Conservation (phyloP, 2,797 vertebrate genomes). For the Tangara arthus region DNA sequence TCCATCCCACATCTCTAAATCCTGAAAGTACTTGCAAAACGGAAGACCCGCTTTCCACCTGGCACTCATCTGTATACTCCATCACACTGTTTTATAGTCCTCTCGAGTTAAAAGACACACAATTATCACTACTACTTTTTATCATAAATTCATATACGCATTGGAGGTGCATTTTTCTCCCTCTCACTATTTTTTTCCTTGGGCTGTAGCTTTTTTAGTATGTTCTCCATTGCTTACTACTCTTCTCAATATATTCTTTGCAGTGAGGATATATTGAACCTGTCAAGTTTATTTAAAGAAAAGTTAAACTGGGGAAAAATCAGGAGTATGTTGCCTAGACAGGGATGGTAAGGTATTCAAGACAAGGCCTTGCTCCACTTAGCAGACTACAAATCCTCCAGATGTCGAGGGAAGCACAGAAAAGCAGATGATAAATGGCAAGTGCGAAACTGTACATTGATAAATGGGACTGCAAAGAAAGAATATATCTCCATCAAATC, state of each 20-base stretch:
- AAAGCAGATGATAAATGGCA: conserved; percentile 65
- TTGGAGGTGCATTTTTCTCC: not conserved
- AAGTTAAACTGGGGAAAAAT: conserved; percentile 56
- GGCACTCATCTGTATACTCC: not conserved
- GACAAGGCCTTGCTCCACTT: conserved; percentile 61
- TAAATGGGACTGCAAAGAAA: conserved; percentile 52
- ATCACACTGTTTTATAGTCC: conserved; percentile 42
- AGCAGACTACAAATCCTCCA: conserved; percentile 65
- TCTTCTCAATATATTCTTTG: conserved; percentile 29
- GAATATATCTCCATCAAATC: conserved; percentile 53
- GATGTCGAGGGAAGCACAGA: conserved; percentile 54
- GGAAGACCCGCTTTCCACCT: not conserved
- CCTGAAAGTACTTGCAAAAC: not conserved
- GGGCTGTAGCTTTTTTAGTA: conserved; percentile 7
- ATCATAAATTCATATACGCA: not conserved
- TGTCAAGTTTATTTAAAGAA: conserved; percentile 71
- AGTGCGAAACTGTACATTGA: conserved; percentile 59
- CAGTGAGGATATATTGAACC: conserved; percentile 48
- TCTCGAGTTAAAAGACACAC: conserved; percentile 26
- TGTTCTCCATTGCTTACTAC: conserved; percentile 15
- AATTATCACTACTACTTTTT: conserved; percentile 47
- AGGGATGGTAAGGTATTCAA: conserved; percentile 56
- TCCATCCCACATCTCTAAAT: not conserved
- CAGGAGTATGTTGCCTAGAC: conserved; percentile 3
- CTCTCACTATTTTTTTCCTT: not conserved